Evolutionary conservation across 2,113 vertebrate species (phyloP).

Genomic region (Steatornis caripensis): DNA sequence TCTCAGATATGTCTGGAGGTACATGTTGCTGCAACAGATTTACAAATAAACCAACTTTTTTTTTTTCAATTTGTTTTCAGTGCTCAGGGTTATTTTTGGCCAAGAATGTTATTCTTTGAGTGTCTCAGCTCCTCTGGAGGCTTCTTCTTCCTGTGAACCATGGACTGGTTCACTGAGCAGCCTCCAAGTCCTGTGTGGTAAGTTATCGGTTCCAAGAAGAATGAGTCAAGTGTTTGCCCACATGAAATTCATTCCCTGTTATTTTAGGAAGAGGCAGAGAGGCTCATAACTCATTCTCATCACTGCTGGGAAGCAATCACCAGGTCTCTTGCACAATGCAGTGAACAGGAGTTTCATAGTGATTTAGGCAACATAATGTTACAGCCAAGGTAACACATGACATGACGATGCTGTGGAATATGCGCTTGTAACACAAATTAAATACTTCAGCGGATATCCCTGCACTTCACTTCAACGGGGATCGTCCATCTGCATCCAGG

Average conservation of each 20-base stretch:
- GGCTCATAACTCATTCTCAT: constrained; percentile 48
- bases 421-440: neutral
- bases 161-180: constrained; percentile 48
- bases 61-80: constrained; percentile 24
- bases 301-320: constrained; percentile 56
- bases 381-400: constrained; percentile 38
- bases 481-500: neutral
- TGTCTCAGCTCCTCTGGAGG: constrained; percentile 54
- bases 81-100: constrained; percentile 46
- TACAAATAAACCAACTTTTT: constrained; percentile 29
- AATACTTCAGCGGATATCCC: neutral
- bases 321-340: constrained; percentile 52
- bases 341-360: neutral
- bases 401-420: neutral
- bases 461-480: neutral
- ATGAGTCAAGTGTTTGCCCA: constrained; percentile 67
- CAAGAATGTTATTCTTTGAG: constrained; percentile 58
- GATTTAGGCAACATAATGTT: constrained; percentile 13
- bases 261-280: constrained; percentile 59
- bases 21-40: constrained; percentile 36
- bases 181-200: constrained; percentile 61
- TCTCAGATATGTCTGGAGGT: constrained; percentile 19
- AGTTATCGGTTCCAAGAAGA: constrained; percentile 60
- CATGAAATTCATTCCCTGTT: constrained; percentile 57
- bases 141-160: constrained; percentile 60